A percentile compares a stretch with the other conserved stretches of the same genome.
Conservation (phyloP, 2,888 invertebrate species). For the Pyrochroa serraticornis region DNA sequence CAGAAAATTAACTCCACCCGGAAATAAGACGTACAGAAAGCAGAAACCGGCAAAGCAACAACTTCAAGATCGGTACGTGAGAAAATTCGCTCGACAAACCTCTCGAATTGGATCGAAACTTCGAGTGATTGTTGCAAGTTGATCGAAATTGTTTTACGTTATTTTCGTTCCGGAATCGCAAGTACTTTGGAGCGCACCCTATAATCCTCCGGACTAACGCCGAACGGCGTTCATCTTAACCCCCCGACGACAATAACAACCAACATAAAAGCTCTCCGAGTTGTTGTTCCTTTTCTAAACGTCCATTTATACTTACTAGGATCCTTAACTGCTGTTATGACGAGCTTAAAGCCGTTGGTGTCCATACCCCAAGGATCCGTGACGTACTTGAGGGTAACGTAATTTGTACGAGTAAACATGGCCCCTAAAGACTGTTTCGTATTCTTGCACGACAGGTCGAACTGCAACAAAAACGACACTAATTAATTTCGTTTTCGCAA, state of each 20-base stretch:
- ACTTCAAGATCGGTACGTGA: too few species aligned
- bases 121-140: too few species aligned
- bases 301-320: constrained; percentile 73
- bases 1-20: too few species aligned
- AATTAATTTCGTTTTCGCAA: background rate
- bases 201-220: background rate
- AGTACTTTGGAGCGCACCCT: background rate
- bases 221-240: background rate
- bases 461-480: constrained; percentile 65
- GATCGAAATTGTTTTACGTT: too few species aligned
- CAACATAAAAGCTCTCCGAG: too few species aligned
- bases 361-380: constrained; percentile 93
- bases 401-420: constrained; percentile 90
- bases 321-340: constrained; percentile 94
- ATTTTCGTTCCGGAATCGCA: too few species aligned
- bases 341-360: constrained; percentile 89
- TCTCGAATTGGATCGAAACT: too few species aligned
- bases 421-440: constrained; percentile 87
- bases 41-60: too few species aligned
- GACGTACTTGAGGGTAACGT: constrained; percentile 91
- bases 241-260: too few species aligned
- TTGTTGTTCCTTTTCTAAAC: too few species aligned
- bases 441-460: constrained; percentile 89
- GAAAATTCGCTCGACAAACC: too few species aligned
- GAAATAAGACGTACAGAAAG: too few species aligned